Evolutionary conservation across 1,140 invertebrate species (phyloP), one percentile per base, ranked within the genome.

Genomic region (Steinernema khuongi): DNA sequence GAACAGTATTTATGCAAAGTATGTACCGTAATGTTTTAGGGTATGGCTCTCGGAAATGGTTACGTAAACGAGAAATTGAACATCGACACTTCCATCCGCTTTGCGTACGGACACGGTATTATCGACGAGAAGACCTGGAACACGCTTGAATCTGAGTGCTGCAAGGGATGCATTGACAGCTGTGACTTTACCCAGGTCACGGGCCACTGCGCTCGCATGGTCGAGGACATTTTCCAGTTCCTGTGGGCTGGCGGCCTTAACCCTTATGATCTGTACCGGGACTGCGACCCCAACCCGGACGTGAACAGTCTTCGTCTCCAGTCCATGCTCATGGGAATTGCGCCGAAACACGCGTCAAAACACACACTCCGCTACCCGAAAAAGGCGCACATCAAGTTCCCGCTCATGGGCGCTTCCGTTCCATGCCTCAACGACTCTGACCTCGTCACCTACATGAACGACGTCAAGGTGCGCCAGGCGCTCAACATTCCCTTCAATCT

Each of bases 151-250:
- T 68, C 74, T 26, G 76, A 81, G 31, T 84, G 83, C 70, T 84
- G 83, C 71, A 75, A 77, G 66, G 74, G 70, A 74, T 80, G 79
- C 68, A 79, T 79, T 44, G 81, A 83, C 70, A 79, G 73, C 11
- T 84, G 83, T 70, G 83, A 84, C 69, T 50, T 84, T 1, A 84
- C 83, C n/a, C 28, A 74, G 67, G 66, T 84, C 14, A 68, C 72
- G 11, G 83, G 82, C 36, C 81, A 81, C 60, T 84, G 83, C 70
- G 82, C 74, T 0, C 43, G 50, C 17, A 74, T 79, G 68, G 81
- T 84, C 11, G 80, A 82, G 41, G 84, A 85, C 22, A 85, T 85
- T 71, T 84, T 85, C 77, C 81, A 84, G 60, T 84, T 85, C 77
- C 43, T 84, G 22, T 84, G 83, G 83, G 80, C 78, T 44, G 82